These are phyloP conservation scores for Cataglyphis altisquamis DNA, from an alignment of 2,888 invertebrate genomes.

Conservation along the genomic window DNA sequence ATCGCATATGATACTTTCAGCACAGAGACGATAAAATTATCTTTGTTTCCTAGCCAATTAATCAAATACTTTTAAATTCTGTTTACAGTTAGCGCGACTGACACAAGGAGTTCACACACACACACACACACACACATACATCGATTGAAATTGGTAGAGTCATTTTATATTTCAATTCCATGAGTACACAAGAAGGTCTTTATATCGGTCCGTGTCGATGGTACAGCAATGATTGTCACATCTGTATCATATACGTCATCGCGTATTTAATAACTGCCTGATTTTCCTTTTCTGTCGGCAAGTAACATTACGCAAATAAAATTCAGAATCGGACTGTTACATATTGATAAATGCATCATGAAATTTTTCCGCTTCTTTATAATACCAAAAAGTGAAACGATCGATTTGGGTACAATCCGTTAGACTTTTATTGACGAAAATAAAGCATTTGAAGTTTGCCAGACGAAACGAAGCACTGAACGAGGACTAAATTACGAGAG, in stretches of 20 bases:
- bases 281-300: not conserved
- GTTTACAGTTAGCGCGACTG: constrained; percentile 52
- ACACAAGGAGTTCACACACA: constrained; percentile 7
- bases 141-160: constrained; percentile 27
- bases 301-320: not conserved
- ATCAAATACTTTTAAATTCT: constrained; percentile 67
- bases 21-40: constrained; percentile 64
- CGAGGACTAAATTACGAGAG: constrained; percentile 34
- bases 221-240: not conserved
- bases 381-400: constrained; percentile 6
- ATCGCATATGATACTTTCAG: constrained; percentile 16
- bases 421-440: constrained; percentile 66
- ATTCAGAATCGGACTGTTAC: not conserved
- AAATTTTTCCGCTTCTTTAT: not conserved
- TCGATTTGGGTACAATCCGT: not conserved
- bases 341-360: not conserved
- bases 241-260: not conserved
- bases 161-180: constrained; percentile 19
- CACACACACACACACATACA: not conserved
- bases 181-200: constrained; percentile 25
- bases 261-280: not conserved
- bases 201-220: not conserved
- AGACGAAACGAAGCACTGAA: constrained; percentile 64
- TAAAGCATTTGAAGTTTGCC: constrained; percentile 73
- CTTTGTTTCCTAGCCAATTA: constrained; percentile 33